Base-by-base conservation (phyloP, 2,888 invertebrate species). In the Sarcophaga caerulescens region DNA sequence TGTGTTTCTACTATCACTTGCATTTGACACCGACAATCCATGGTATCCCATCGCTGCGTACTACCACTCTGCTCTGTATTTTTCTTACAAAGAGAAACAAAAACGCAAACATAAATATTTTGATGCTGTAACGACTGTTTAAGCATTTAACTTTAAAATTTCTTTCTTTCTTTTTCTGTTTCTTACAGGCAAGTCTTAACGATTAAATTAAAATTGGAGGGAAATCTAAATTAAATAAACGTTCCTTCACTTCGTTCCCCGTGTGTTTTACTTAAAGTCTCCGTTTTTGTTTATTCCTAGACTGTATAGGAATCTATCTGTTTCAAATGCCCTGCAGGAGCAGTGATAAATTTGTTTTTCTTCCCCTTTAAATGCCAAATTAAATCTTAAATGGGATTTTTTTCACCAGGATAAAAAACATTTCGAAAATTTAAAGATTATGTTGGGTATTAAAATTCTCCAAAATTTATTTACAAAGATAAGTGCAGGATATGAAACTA, bases 161-260 rank as follows among this genome's bases (percentile, higher is more conserved):
- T 45, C 4, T 65, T 65, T 65, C n/a, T 66, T 65, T 65, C 25
- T 59, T 63, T 59, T n/a, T 68, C 45, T 62, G 52, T 35, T 35
- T 35, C 35, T 35, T 35, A 35, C 10, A 35, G 10, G 3, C 59
- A 69, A 69, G 78, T 73, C 81, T 81, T 78, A 66, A 78, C 70
- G 69, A 81, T 81, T 75, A 78, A 85, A 81, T 78, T 74, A 75
- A 78, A 85, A 80, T 70, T 60, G 17, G 60, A 77, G 84, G 47
- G 60, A 73, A 73, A 80, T 73, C 76, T 59, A 75, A 85, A 80
- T 82, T 79, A 80, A 82, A 82, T 65, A 71, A 76, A 52, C 45
- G 62, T 65, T 76, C 19, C 14, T 75, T 75, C n/a, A 63, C 21
- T 52, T 35, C 19, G 70, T 71, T 73, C 47, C 44, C 47, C 66